Conservation (phyloP, 1,140 invertebrate genomes). For the Sitobion miscanthi region DNA sequence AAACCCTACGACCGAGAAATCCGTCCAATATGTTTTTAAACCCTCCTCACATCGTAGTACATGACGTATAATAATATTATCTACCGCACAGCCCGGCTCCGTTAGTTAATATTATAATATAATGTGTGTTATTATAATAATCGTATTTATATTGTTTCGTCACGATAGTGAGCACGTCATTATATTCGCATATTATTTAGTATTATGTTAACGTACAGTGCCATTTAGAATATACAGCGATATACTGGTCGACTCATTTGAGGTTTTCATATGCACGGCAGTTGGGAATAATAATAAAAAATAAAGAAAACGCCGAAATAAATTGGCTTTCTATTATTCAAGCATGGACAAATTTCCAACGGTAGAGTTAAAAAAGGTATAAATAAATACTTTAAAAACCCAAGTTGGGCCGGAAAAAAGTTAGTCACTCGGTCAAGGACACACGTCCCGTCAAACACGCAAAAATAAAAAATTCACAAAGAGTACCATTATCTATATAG, state of each 20-base stretch:
- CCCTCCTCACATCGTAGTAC: background rate
- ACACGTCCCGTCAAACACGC: background rate
- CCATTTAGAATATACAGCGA: too few relatives aligned
- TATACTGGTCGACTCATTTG: too few relatives aligned
- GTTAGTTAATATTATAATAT: background rate
- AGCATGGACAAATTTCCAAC: background rate
- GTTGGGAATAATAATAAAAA: background rate
- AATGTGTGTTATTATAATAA: background rate
- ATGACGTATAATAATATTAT: background rate
- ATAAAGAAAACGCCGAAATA: background rate
- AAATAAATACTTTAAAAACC: background rate
- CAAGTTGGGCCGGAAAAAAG: background rate
- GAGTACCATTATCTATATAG: background rate
- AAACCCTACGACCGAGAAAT: background rate
- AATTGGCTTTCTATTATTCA: background rate
- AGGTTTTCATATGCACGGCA: background rate
- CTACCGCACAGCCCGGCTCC: too few relatives aligned
- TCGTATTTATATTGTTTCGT: background rate
- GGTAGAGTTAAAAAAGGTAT: background rate
- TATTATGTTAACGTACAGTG: too few relatives aligned
- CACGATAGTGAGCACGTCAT: background rate
- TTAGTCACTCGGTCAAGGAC: background rate
- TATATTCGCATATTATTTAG: background rate
- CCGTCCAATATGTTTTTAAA: background rate
- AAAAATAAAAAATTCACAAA: slow-evolving; percentile 3